Base-by-base conservation (phyloP, 2,113 vertebrate genomes). In the Ancistrus triradiatus region DNA sequence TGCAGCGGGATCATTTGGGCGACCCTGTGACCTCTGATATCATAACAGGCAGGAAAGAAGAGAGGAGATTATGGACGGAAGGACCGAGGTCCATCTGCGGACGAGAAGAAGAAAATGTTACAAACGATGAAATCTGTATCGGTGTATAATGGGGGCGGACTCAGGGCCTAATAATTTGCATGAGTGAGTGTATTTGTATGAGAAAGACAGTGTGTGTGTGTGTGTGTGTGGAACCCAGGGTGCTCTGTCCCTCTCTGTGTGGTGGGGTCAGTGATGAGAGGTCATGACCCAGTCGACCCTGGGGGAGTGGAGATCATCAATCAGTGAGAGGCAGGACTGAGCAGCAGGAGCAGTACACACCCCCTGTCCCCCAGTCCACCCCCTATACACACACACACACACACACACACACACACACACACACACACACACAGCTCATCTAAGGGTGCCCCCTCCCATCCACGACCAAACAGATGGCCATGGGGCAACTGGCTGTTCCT, bases 241-340 rank as follows among this genome's bases (percentile, higher is more conserved):
- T 67, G 67, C 65, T 60, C 27, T 31, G 7, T 31, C 3, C 7
- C 50, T 49, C 63, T 70, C 69, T 73, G 51, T 4, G 47, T 74
- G 24, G 69, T 76, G 63, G 72, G 67, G 72, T 72, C 69, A 77
- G 69, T 72, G 56, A 44, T 64, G 63, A 56, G 55, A 70, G 72
- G 74, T 75, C 71, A 6, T 72, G 71, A 78, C 73, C 76, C 71
- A 48, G 22, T 58, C 68, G 73, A 72, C 72, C 74, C 72, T 31
- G 47, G 64, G 70, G 75, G 72, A 69, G 68, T 73, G 68, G 53
- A 73, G 73, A 76, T 78, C 74, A 78, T 78, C 77, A 78, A 78
- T 78, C 74, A 77, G 55, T 56, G 14, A 71, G 68, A 76, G 75
- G 75, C 74, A 75, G 67, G 33, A 44, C 69, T 19, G 73, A 77